phyloP scores from a whole-genome alignment of 2,797 vertebrate genomes.

The Sebastes dallii region DNA sequence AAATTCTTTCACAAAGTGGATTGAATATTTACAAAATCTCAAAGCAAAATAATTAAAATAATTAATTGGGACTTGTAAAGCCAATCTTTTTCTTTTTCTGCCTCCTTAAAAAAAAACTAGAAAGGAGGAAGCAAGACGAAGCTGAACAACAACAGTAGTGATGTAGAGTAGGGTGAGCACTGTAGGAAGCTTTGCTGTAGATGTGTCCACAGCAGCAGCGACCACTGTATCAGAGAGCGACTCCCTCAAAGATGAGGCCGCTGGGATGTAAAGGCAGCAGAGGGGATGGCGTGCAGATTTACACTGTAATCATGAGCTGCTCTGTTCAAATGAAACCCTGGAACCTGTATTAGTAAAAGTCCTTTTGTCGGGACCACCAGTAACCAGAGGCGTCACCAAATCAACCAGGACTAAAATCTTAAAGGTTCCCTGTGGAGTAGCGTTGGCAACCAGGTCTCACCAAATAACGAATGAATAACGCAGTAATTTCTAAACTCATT shows the following conservation, averaged over 20 bases:
- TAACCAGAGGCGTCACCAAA: neutral
- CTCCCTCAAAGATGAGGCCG: neutral
- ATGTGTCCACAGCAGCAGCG: neutral
- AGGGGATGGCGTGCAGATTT: neutral
- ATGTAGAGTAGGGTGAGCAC: neutral
- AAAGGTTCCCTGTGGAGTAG: neutral
- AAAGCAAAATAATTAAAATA: neutral
- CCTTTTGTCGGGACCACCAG: neutral
- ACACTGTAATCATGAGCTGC: no score
- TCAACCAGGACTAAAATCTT: neutral
- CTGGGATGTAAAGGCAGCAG: neutral
- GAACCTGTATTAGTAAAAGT: neutral
- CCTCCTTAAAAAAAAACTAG: neutral
- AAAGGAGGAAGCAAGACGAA: neutral
- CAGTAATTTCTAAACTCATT: no score
- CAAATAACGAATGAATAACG: no score
- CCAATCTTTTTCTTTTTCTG: neutral
- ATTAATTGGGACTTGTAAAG: neutral
- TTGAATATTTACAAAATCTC: neutral
- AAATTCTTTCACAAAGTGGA: neutral
- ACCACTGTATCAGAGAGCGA: neutral
- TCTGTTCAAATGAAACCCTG: neutral
- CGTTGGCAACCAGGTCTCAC: no score
- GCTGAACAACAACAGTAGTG: neutral
- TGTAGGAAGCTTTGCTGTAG: neutral